Base-by-base conservation (phyloP, 2,113 vertebrate species). In the Toxotes chatareus region DNA sequence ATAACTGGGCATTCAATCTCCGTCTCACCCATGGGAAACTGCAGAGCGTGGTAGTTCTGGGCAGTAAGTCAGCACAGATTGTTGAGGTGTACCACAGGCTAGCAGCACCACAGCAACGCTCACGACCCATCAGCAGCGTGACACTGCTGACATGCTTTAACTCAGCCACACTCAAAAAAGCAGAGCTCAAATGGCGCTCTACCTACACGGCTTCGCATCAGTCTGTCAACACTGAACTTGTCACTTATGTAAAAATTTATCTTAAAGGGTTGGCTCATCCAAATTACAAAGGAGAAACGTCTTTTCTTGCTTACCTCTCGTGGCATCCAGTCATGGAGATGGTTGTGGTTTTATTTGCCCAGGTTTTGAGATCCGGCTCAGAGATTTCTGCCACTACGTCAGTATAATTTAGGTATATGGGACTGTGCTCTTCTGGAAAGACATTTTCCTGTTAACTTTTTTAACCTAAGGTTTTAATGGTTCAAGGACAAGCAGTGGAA, bases 51-150 rank as follows among this genome's bases (percentile, higher is more conserved):
- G 77, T 76, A 62, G 81, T 87, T 88, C 77, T 91, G 89, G 76
- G 86, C 91, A 89, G 86, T 67, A 70, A 85, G 80, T 89, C 86
- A 84, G 86, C 55, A 72, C 82, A 88, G 88, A 93, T 89, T 92
- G 88, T 92, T 93, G 92, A 91, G 90, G 90, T 85, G 62, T 67
- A 90, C 91, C 90, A 49, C 85, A 80, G 71, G 55, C 85, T 42
- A 80, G 85, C 66, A 57, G 64, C 67, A 78, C 80, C 85, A 74
- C 83, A 85, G 89, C 74, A 76, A 85, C 5, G 69, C 82, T 87
- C 73, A 31, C n/a, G 73, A 91, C 60, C 79, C 84, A 68, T 68
- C 70, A 83, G 89, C 79, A 80, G 76, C 46, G 73, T 56, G 59
- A 85, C 84, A 79, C 64, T 61, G 86, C 86, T 72, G 82, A 86